Evolutionary conservation across 2,888 invertebrate genomes (phyloP).

Genomic region (Torymus tubicola): DNA sequence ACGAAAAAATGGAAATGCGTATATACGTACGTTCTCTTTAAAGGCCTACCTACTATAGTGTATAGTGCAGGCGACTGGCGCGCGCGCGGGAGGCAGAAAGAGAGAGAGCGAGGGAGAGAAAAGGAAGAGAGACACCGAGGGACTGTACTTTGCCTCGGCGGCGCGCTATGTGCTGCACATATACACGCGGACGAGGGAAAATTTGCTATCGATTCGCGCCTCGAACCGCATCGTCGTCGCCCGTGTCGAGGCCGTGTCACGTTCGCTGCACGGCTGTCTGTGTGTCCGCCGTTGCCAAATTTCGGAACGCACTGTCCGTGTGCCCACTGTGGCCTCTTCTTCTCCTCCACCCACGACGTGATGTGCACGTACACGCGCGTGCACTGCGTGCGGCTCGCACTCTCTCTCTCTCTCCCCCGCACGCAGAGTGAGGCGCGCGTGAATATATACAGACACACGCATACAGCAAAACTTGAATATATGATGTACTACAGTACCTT

Average conservation of each 20-base stretch:
- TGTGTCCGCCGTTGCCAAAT: slow-evolving; percentile 48
- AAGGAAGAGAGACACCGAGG: not conserved
- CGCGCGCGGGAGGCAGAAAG: not conserved
- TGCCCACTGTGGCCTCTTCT: too few relatives aligned
- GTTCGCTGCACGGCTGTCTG: not conserved
- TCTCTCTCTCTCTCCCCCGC: not conserved
- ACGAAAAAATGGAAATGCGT: too few relatives aligned
- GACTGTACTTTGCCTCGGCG: not conserved
- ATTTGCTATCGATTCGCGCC: slow-evolving; percentile 41
- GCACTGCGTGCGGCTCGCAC: not conserved
- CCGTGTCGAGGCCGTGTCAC: slow-evolving; percentile 44
- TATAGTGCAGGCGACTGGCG: not conserved
- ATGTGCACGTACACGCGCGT: not conserved
- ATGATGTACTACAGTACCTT: slow-evolving; percentile 30
- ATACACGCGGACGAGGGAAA: not conserved
- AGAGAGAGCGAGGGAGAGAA: slow-evolving; percentile 1
- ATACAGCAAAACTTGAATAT: not conserved
- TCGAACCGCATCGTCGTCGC: slow-evolving; percentile 15
- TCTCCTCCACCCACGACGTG: too few relatives aligned
- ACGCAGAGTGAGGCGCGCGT: not conserved
- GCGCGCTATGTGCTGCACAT: not conserved
- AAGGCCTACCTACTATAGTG: too few relatives aligned
- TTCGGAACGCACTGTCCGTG: slow-evolving; percentile 7
- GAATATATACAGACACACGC: not conserved
- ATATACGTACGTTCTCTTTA: too few relatives aligned